Percentiles rank a stretch among this genome's conserved stretches.
These are phyloP conservation scores for Staurois parvus DNA, from an alignment of 2,797 vertebrate species.

Conservation along the genomic window DNA sequence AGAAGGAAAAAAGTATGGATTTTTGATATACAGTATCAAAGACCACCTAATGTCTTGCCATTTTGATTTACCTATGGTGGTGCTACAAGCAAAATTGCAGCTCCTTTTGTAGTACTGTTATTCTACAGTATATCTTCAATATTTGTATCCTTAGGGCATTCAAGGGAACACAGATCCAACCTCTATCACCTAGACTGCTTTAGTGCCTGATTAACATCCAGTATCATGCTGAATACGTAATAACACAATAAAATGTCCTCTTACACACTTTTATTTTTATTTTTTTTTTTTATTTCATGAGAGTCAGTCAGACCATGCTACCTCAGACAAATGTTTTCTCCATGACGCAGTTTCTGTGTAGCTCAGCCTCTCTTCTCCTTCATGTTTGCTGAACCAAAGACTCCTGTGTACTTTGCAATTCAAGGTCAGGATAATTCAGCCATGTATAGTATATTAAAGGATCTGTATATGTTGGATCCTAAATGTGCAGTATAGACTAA, in stretches of 20 bases:
- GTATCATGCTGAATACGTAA: not conserved
- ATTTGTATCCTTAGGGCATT: too few species aligned
- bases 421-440: not conserved
- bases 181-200: too few species aligned
- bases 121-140: too few species aligned
- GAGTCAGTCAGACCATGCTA: constrained; percentile 1
- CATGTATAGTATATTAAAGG: not conserved
- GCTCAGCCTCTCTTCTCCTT: not conserved
- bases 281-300: not conserved
- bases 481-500: too few species aligned
- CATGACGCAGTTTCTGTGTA: not conserved
- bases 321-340: constrained; percentile 19
- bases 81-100: too few species aligned
- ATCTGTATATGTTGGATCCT: not conserved
- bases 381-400: not conserved
- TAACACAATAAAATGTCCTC: not conserved
- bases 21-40: too few species aligned
- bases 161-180: too few species aligned
- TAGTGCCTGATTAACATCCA: not conserved
- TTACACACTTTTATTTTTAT: not conserved
- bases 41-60: too few species aligned
- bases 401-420: not conserved
- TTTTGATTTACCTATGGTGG: too few species aligned
- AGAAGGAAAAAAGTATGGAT: too few species aligned
- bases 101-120: too few species aligned